A percentile compares a stretch with the other conserved stretches of the same genome.
phyloP scores from a whole-genome alignment of 2,888 invertebrate species.

The Nephrotoma flavescens region DNA sequence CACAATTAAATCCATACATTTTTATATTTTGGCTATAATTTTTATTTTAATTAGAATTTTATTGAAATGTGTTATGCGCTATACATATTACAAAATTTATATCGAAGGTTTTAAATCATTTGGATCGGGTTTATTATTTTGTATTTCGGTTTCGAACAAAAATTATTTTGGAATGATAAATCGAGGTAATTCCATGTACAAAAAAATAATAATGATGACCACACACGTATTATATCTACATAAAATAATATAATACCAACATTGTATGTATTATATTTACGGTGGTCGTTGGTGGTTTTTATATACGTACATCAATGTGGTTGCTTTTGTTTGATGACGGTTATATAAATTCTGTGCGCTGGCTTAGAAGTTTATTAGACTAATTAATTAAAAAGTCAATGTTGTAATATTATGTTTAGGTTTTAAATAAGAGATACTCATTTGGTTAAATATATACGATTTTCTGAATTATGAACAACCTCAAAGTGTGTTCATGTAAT shows the following conservation, averaged over 20 bases:
- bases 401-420: too few relatives aligned
- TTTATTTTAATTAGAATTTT: not conserved
- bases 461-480: too few relatives aligned
- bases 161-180: not conserved
- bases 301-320: not conserved
- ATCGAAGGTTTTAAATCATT: not conserved
- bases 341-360: not conserved
- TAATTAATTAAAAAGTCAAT: not conserved
- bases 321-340: not conserved
- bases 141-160: not conserved
- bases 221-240: not conserved
- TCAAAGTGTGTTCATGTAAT: too few relatives aligned
- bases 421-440: too few relatives aligned
- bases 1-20: not conserved
- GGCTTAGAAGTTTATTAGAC: not conserved
- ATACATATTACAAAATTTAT: not conserved
- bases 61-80: not conserved
- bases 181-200: not conserved
- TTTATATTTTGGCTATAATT: not conserved
- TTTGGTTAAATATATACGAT: too few relatives aligned
- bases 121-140: not conserved
- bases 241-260: not conserved
- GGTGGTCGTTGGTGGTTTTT: not conserved
- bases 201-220: not conserved
- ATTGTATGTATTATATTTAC: not conserved